Evolutionary conservation across 2,888 invertebrate species (phyloP).

Genomic region (Brachyptera putata): DNA sequence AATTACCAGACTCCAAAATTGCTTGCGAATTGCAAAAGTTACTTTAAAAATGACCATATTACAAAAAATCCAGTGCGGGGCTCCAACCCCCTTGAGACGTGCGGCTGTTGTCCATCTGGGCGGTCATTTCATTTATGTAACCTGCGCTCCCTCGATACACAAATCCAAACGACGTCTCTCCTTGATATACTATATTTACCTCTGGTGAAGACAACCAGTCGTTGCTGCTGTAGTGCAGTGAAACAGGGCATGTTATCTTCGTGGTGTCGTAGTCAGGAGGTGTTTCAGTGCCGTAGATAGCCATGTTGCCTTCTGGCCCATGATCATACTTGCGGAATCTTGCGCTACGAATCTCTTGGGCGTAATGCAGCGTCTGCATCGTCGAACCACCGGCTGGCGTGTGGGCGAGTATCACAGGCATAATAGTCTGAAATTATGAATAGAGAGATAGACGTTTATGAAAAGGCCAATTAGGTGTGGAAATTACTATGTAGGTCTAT

Average conservation of each 20-base stretch:
- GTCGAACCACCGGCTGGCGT: slow-evolving; percentile 66
- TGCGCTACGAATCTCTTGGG: slow-evolving; percentile 47
- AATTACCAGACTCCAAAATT: no score
- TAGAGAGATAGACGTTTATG: neutral
- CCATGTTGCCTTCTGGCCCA: slow-evolving; percentile 42
- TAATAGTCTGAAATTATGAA: slow-evolving; percentile 52
- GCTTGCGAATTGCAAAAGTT: no score
- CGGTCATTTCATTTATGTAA: no score
- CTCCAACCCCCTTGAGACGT: no score
- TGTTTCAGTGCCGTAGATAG: slow-evolving; percentile 46
- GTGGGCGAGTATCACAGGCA: slow-evolving; percentile 65
- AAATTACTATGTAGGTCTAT: neutral
- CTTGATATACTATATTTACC: no score
- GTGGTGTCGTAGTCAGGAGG: slow-evolving; percentile 52
- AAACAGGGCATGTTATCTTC: slow-evolving; percentile 49
- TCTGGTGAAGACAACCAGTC: slow-evolving; percentile 45
- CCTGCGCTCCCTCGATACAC: no score
- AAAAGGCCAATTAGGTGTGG: neutral
- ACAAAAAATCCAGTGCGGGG: no score
- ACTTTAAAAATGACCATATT: no score
- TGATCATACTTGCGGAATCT: slow-evolving; percentile 51
- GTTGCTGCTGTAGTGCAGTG: slow-evolving; percentile 51
- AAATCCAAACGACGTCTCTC: no score
- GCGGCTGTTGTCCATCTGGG: no score
- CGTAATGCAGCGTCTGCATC: slow-evolving; percentile 67